Base-by-base conservation (phyloP, 2,797 vertebrate species). In the Leptodactylus fallax region DNA sequence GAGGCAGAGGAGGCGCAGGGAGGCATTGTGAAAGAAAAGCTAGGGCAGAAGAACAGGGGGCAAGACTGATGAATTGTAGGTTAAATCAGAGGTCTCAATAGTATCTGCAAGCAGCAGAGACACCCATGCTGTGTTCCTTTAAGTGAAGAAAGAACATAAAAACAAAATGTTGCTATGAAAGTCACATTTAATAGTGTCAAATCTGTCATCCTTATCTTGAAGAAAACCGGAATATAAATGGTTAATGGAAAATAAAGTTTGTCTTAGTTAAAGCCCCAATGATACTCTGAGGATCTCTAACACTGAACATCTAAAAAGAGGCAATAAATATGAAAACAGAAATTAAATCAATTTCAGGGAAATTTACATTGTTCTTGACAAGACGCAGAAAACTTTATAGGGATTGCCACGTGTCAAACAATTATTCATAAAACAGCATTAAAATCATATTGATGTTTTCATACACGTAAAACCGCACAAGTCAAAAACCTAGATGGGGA, bases 371-470 rank as follows among this genome's bases (percentile, higher is more conserved):
- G 74, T 23, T 23, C 10, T 23, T 53, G 21, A 23, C 21, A 53
- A 53, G 7, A 53, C 2, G 49, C 21, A 23, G 6, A 12, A 53
- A 77, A 53, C 74, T 2, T 53, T 77, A 53, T 21, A 8, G 9
- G 49, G 47, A 77, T 77, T 51, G 47, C 47, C 21, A 23, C 19
- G 13, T 51, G 21, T 76, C 21, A 53, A 76, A 49, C 5, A 51
- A 74, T 21, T 21, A 0, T 14, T 53, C 12, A 77, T 77, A 84
- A 76, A 85, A 79, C 13, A 80, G n/a, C 36, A 61, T 79, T 87
- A 87, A 87, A 87, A 87, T 25, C 61, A 87, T 63, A 77, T 10
- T 12, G 65, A 81, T 55, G 21, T n/a, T 58, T 45, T 80, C 58
- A 63, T 83, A 53, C 53, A 17, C 23, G 67, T 89, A 83, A 86